phyloP scores from a whole-genome alignment of 92 coral and sea anemone genomes.

The Parazoanthus atlanticus region DNA sequence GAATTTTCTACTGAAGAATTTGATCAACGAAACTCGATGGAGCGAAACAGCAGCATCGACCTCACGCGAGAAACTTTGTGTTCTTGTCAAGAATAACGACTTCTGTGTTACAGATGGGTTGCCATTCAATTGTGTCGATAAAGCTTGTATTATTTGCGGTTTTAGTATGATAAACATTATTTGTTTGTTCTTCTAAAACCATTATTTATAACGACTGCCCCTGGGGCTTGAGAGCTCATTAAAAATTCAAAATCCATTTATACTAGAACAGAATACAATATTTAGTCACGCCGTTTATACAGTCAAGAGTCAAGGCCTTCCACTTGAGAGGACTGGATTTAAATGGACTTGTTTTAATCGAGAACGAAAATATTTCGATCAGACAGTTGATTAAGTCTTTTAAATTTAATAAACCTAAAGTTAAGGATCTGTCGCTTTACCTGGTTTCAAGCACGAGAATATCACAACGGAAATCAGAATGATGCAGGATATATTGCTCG shows the following conservation, averaged over 20 bases:
- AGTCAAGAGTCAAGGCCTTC: not conserved
- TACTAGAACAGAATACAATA: conserved; percentile 17
- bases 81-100: not conserved
- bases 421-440: not conserved
- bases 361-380: not conserved
- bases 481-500: not conserved
- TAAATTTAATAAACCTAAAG: not conserved
- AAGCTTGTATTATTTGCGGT: conserved; percentile 36
- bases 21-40: not conserved
- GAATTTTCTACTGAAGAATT: not conserved
- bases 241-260: conserved; percentile 32
- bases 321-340: not conserved
- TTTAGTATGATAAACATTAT: conserved; percentile 34
- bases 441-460: not conserved
- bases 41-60: not conserved
- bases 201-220: conserved; percentile 41
- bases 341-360: not conserved
- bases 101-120: conserved; percentile 2
- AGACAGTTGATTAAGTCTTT: not conserved
- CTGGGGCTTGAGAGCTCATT: conserved; percentile 25
- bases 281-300: conserved; percentile 10
- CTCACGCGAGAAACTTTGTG: not conserved
- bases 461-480: not conserved
- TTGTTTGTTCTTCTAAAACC: conserved; percentile 41
- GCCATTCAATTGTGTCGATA: conserved; percentile 33